These are phyloP conservation scores for Nesogale talazaci DNA, from an alignment of 2,113 vertebrate genomes.

Conservation along the genomic window DNA sequence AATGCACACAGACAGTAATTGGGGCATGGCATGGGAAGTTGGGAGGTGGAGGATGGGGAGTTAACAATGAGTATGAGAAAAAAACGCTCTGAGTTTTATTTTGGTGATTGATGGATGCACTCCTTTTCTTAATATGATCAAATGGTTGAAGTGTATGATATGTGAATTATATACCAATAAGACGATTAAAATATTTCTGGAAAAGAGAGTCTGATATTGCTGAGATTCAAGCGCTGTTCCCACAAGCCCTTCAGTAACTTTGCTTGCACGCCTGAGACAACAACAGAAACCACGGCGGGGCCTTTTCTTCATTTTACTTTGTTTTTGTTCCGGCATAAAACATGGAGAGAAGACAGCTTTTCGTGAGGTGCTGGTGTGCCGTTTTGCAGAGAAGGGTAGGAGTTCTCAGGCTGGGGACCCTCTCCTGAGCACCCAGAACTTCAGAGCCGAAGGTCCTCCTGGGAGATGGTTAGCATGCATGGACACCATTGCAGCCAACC, in stretches of 20 bases:
- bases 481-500: neutral
- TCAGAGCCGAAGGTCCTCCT: neutral
- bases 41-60: too few species aligned
- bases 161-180: too few species aligned
- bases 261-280: neutral
- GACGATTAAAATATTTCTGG: too few species aligned
- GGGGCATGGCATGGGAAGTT: too few species aligned
- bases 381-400: too few species aligned
- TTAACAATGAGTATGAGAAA: too few species aligned
- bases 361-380: neutral
- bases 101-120: too few species aligned
- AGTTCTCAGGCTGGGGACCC: neutral
- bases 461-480: neutral
- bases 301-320: neutral
- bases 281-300: neutral
- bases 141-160: too few species aligned
- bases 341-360: neutral
- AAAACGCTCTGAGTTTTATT: too few species aligned
- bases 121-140: too few species aligned
- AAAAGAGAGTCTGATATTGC: neutral
- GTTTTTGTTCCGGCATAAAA: neutral
- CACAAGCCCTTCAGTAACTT: neutral
- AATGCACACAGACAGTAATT: neutral
- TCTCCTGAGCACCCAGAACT: neutral
- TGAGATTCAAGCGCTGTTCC: neutral